Evolutionary conservation across 2,113 vertebrate genomes (phyloP), one percentile per base, ranked within the genome.

Genomic region (Paedocypris sp.): DNA sequence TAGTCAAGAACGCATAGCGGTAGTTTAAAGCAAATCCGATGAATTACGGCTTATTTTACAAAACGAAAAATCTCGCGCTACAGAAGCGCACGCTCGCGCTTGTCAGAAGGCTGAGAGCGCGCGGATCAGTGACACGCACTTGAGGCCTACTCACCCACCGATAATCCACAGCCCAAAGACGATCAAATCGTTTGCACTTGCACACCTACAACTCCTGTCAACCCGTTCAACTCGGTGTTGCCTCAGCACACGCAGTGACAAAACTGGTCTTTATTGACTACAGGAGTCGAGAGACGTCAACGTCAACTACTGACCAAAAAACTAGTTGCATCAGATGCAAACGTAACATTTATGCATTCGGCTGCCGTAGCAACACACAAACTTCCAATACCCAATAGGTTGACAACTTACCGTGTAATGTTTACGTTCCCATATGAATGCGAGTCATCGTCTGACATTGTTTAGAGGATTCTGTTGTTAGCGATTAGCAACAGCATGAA

Each of bases 371-470:
- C 3, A 6, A 5, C 7, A 22, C 2, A 2, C 22, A 51, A 22
- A n/a, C 1, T 3, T 26, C 4, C 2, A 3, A 1, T 18, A n/a
- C n/a, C n/a, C n/a, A 5, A 9, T 3, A 48, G 25, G 1, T 31
- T 42, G 4, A 22, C 42, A 28, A 82, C 62, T 72, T 81, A 86
- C 84, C 83, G 60, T 76, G 74, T 64, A 73, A 42, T 70, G 42
- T 71, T 62, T 62, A 69, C 58, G 39, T 35, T 64, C 69, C 60
- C 71, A 70, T 54, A 67, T 18, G 16, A 73, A 69, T 75, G 76
- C 69, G 78, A 64, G 61, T 69, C 68, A 62, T 82, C 82, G 64
- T 71, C 75, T 77, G 78, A 74, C 83, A 86, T 86, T 80, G 80
- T 83, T 72, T 62, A 51, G 67, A 73, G 13, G 18, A 9, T 5